These are phyloP conservation scores for Morphnarchus princeps DNA, from an alignment of 2,113 vertebrate genomes.

Conservation along the genomic window DNA sequence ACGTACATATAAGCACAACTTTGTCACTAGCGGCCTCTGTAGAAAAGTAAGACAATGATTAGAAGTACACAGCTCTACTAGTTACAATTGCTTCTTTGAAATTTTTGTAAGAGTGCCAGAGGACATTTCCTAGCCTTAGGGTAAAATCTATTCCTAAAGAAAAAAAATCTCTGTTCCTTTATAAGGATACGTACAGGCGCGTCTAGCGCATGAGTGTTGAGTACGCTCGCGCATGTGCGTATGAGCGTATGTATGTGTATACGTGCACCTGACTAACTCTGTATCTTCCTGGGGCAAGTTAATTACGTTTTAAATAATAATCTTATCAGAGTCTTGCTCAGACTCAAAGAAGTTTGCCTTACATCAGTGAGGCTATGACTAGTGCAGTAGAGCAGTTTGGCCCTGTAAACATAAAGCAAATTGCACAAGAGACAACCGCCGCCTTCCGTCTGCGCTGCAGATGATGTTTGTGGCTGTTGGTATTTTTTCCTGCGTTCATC, in stretches of 20 bases:
- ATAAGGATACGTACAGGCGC: rapidly evolving
- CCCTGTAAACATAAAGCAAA: neutral
- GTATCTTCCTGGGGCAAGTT: neutral
- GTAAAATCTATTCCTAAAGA: neutral
- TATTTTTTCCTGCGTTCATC: neutral
- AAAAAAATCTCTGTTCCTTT: neutral
- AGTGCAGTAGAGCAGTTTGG: neutral
- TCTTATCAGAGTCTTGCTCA: neutral
- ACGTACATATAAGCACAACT: neutral
- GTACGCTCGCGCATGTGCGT: rapidly evolving
- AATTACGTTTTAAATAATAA: neutral
- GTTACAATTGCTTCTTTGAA: neutral
- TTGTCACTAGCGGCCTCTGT: neutral
- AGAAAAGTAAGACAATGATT: neutral
- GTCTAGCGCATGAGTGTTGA: rapidly evolving
- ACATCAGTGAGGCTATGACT: neutral
- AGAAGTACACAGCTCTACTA: neutral
- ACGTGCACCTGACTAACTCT: rapidly evolving
- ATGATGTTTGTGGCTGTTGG: neutral
- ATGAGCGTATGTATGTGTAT: neutral
- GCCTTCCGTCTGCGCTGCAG: neutral
- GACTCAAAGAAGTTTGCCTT: neutral
- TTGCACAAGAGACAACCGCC: neutral
- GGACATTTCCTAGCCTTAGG: neutral
- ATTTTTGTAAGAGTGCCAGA: neutral